These are phyloP conservation scores for Sylvia borin DNA, from an alignment of 2,797 vertebrate genomes.

Conservation along the genomic window DNA sequence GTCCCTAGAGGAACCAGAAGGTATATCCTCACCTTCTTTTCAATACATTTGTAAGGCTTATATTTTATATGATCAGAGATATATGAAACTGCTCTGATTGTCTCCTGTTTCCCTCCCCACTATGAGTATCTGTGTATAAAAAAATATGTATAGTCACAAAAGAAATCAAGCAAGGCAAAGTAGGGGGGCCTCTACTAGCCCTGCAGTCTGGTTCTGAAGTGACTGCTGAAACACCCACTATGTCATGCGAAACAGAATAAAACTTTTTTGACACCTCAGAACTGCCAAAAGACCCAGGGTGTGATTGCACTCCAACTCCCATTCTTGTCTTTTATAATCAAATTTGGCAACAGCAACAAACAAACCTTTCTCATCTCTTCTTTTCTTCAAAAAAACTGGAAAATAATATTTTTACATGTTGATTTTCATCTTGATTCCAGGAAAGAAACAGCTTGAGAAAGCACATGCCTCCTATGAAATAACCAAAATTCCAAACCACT, in stretches of 20 bases:
- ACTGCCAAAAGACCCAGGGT: not conserved
- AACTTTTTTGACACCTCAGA: not conserved
- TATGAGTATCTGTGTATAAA: not conserved
- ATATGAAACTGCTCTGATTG: not conserved
- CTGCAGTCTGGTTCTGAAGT: not conserved
- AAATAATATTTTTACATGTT: not conserved
- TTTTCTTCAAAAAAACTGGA: not conserved
- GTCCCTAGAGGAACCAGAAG: not conserved
- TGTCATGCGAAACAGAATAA: not conserved
- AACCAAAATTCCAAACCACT: conserved; percentile 27
- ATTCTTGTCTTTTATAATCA: not conserved
- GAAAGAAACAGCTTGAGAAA: conserved; percentile 39
- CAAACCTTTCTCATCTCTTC: not conserved
- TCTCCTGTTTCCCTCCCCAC: not conserved
- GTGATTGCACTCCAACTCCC: not conserved
- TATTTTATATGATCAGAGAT: not conserved
- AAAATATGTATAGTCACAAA: not conserved
- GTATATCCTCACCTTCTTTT: not conserved
- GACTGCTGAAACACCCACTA: not conserved
- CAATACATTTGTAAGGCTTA: not conserved
- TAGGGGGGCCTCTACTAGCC: not conserved
- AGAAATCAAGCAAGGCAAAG: not conserved
- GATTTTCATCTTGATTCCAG: conserved; percentile 33
- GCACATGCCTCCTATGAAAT: conserved; percentile 20
- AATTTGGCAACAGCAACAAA: not conserved